Conservation (phyloP, 2,888 invertebrate species). For the Augochlorella aurata region DNA sequence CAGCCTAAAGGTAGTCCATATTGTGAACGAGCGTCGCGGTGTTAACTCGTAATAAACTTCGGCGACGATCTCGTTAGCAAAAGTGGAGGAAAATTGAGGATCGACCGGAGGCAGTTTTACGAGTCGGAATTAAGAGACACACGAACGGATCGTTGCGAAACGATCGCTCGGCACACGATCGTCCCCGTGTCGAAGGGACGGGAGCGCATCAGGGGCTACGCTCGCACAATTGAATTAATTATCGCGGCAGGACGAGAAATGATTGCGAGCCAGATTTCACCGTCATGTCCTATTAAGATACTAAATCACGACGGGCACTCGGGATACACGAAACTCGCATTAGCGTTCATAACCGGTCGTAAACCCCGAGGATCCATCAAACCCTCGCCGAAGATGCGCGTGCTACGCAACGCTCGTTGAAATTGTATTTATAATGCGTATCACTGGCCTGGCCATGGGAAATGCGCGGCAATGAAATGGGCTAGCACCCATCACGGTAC, state of each 20-base stretch:
- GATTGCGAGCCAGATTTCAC: constrained; percentile 55
- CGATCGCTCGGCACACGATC: constrained; percentile 28
- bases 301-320: constrained; percentile 52
- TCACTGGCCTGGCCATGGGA: constrained; percentile 9
- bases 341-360: constrained; percentile 58
- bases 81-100: constrained; percentile 2
- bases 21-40: not conserved
- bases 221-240: constrained; percentile 63
- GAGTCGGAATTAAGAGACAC: constrained; percentile 18
- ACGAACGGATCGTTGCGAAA: constrained; percentile 10
- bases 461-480: constrained; percentile 14
- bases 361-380: constrained; percentile 57
- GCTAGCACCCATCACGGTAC: not conserved
- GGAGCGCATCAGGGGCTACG: constrained; percentile 12
- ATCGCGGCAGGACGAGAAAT: constrained; percentile 41
- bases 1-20: not conserved
- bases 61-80: constrained; percentile 40
- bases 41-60: constrained; percentile 26
- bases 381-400: constrained; percentile 14
- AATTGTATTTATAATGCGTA: constrained; percentile 34
- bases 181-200: not conserved
- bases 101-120: not conserved
- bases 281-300: constrained; percentile 66
- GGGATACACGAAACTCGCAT: constrained; percentile 66
- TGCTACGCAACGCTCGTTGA: constrained; percentile 37